Conservation (phyloP, 2,888 invertebrate genomes). For the Prosapia bicincta region DNA sequence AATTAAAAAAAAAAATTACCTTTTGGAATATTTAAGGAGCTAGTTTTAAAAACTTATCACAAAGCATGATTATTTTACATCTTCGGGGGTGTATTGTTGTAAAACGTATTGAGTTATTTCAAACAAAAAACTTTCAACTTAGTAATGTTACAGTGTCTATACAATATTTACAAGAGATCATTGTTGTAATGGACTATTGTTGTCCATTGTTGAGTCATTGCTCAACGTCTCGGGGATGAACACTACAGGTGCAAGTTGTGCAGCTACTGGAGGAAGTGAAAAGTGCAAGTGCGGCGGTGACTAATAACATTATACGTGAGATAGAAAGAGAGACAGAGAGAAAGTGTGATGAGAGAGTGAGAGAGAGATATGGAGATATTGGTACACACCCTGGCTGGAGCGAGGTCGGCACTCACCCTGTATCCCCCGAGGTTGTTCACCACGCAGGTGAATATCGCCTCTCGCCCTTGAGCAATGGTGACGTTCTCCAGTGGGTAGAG, state of each 20-base stretch:
- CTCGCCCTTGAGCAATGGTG: conserved; percentile 77
- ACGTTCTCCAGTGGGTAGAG: conserved; percentile 76
- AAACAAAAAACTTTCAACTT: too few species aligned
- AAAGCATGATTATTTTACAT: too few species aligned
- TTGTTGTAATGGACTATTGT: too few species aligned
- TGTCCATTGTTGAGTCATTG: too few species aligned
- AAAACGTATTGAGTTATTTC: too few species aligned
- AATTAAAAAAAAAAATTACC: too few species aligned
- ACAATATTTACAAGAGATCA: too few species aligned
- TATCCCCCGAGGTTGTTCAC: conserved; percentile 79
- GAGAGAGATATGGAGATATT: conserved; percentile 18
- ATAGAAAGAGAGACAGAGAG: conserved; percentile 6
- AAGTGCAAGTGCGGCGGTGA: conserved; percentile 5
- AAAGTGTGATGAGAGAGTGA: conserved; percentile 1
- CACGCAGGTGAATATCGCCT: conserved; percentile 80
- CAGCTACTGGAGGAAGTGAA: not conserved
- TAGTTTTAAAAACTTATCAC: too few species aligned
- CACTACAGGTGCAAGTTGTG: not conserved
- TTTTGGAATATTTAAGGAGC: too few species aligned
- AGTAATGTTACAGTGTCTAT: too few species aligned
- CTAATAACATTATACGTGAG: not conserved
- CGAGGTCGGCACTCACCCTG: conserved; percentile 81
- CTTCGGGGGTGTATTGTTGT: too few species aligned
- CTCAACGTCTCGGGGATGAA: too few species aligned
- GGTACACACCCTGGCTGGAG: conserved; percentile 38